Evolutionary conservation across 2,113 vertebrate genomes (phyloP).

Genomic region (Planiliza haematocheilus): DNA sequence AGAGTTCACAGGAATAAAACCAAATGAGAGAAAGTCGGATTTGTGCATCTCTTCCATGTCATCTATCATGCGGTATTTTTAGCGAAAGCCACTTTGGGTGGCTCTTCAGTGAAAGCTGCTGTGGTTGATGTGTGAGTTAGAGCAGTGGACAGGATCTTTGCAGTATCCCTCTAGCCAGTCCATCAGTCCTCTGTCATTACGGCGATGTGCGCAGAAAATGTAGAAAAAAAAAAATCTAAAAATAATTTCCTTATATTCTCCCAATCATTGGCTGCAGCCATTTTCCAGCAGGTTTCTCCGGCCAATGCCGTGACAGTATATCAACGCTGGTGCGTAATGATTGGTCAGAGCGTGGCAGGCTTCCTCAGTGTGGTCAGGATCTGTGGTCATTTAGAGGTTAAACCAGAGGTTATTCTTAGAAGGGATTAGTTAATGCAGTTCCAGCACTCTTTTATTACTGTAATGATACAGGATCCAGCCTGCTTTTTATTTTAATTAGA

Average conservation of each 20-base stretch:
- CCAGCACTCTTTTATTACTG: conserved; percentile 57
- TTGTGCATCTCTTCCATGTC: conserved; percentile 44
- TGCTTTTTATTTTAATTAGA: conserved; percentile 67
- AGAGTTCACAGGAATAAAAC: conserved; percentile 51
- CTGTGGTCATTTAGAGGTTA: conserved; percentile 69
- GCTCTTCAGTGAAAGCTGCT: conserved; percentile 42
- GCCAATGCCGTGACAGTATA: conserved; percentile 44
- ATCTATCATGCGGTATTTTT: conserved; percentile 66
- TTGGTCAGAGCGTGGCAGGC: conserved; percentile 62
- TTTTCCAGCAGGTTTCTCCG: conserved; percentile 47
- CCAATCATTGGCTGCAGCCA: conserved; percentile 61
- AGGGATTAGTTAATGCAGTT: conserved; percentile 70
- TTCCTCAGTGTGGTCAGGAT: conserved; percentile 53
- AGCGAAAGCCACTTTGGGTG: conserved; percentile 54
- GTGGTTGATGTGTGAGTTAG: conserved; percentile 62
- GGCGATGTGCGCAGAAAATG: conserved; percentile 49
- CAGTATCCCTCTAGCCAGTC: conserved; percentile 52
- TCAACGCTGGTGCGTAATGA: conserved; percentile 36
- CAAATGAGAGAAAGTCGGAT: conserved; percentile 43
- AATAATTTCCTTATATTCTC: conserved; percentile 66
- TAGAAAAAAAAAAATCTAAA: conserved; percentile 52
- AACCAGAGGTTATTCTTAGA: conserved; percentile 67
- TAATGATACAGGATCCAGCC: conserved; percentile 57
- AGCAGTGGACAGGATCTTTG: conserved; percentile 54
- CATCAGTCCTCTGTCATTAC: conserved; percentile 74